phyloP scores from a whole-genome alignment of 2,888 invertebrate genomes.

The Campoletis raptor region DNA sequence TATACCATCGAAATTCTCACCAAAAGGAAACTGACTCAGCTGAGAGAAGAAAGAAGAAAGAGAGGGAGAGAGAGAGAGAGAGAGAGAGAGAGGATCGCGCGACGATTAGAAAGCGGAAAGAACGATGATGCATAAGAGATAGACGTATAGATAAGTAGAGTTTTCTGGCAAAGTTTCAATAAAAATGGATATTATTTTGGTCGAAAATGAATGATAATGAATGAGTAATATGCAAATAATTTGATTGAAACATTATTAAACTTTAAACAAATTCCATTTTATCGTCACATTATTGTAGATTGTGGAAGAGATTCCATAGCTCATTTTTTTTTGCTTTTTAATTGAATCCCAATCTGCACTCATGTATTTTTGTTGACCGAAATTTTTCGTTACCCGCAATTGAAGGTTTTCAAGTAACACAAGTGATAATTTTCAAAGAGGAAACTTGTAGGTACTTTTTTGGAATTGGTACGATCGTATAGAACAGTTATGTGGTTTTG shows the following conservation, averaged over 20 bases:
- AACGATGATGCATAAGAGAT: constrained; percentile 43
- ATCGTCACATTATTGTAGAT: too few species aligned
- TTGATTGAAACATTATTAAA: neutral
- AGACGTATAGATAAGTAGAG: constrained; percentile 5
- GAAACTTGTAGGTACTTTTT: too few species aligned
- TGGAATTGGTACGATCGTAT: too few species aligned
- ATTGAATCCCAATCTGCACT: too few species aligned
- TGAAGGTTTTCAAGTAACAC: too few species aligned
- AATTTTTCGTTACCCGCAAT: too few species aligned
- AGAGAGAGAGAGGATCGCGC: constrained; percentile 8
- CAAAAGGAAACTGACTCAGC: constrained; percentile 20
- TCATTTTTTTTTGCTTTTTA: too few species aligned
- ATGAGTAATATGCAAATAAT: neutral
- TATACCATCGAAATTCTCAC: constrained; percentile 33
- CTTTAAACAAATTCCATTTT: neutral
- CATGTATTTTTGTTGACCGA: too few species aligned
- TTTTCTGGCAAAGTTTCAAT: neutral
- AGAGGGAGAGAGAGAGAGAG: constrained; percentile 1
- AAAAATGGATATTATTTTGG: neutral
- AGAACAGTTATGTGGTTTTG: too few species aligned
- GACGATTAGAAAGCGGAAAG: constrained; percentile 55
- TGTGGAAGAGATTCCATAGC: too few species aligned
- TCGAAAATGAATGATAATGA: neutral
- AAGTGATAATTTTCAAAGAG: too few species aligned
- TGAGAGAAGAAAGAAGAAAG: neutral